Evolutionary conservation across 1,140 invertebrate genomes (phyloP).

Genomic region (Megathymus violae): DNA sequence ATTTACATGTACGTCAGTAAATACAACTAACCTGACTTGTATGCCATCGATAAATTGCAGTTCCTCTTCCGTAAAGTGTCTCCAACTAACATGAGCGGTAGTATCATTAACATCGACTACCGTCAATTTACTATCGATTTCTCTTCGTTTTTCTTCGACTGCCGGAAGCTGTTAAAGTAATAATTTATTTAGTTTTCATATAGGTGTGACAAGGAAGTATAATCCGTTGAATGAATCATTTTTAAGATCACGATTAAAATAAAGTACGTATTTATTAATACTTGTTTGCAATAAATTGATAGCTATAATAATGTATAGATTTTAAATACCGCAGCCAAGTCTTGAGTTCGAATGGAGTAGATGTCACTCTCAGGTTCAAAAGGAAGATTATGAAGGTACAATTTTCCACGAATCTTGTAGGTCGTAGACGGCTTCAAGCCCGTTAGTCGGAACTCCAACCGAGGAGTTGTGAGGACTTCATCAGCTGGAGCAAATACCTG

Average conservation of each 20-base stretch:
- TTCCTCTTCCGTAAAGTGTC: conserved; percentile 91
- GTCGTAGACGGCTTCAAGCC: conserved; percentile 90
- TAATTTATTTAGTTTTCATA: conserved; percentile 13
- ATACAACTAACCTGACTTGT: conserved; percentile 83
- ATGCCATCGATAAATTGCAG: conserved; percentile 86
- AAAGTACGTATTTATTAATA: not conserved
- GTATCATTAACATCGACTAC: conserved; percentile 90
- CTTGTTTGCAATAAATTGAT: not conserved
- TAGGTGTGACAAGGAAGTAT: not conserved
- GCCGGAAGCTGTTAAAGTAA: conserved; percentile 47
- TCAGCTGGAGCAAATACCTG: conserved; percentile 93
- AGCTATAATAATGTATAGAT: not conserved
- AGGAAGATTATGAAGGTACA: conserved; percentile 88
- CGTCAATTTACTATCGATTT: conserved; percentile 88
- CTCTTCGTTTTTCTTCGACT: conserved; percentile 65
- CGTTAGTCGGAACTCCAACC: conserved; percentile 92
- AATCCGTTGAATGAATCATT: not conserved
- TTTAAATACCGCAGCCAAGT: conserved; percentile 63
- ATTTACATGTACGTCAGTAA: too few species aligned
- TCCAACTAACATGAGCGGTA: conserved; percentile 91
- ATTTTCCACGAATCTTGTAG: conserved; percentile 92
- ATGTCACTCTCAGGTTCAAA: conserved; percentile 90
- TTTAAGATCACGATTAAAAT: not conserved
- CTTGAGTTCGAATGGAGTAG: conserved; percentile 88
- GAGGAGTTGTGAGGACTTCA: conserved; percentile 92